These are phyloP conservation scores for Ceratothoa steindachneri DNA, from an alignment of 2,888 invertebrate species.

Conservation along the genomic window DNA sequence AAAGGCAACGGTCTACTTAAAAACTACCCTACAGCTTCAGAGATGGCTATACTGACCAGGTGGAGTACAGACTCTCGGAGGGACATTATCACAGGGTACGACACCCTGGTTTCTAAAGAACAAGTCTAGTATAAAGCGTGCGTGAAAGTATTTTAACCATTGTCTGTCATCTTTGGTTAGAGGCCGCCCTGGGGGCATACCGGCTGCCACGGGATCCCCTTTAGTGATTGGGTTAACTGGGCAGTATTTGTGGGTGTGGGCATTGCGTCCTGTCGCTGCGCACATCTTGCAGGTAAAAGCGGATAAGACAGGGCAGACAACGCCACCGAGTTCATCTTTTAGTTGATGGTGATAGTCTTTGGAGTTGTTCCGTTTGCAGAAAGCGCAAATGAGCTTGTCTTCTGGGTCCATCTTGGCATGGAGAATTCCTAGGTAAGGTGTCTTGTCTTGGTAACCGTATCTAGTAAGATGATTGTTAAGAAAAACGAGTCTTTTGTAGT, in stretches of 20 bases:
- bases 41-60: too few relatives aligned
- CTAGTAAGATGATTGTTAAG: background rate
- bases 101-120: too few relatives aligned
- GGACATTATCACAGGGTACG: too few relatives aligned
- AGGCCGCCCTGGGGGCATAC: slow-evolving; percentile 20
- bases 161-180: background rate
- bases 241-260: slow-evolving; percentile 75
- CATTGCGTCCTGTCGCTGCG: slow-evolving; percentile 64
- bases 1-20: too few relatives aligned
- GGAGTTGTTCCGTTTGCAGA: slow-evolving; percentile 2
- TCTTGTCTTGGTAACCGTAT: background rate
- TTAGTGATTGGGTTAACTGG: slow-evolving; percentile 48
- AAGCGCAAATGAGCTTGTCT: background rate
- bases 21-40: too few relatives aligned
- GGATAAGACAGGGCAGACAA: slow-evolving; percentile 69
- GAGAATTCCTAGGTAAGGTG: background rate
- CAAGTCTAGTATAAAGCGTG: background rate
- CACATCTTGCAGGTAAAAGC: slow-evolving; percentile 68
- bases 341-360: background rate
- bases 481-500: too few relatives aligned
- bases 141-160: background rate
- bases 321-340: slow-evolving; percentile 59
- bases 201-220: slow-evolving; percentile 32
- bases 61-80: too few relatives aligned
- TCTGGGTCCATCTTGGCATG: background rate